phyloP scores from a whole-genome alignment of 92 coral and sea anemone genomes.

The Nematostella vectensis region DNA sequence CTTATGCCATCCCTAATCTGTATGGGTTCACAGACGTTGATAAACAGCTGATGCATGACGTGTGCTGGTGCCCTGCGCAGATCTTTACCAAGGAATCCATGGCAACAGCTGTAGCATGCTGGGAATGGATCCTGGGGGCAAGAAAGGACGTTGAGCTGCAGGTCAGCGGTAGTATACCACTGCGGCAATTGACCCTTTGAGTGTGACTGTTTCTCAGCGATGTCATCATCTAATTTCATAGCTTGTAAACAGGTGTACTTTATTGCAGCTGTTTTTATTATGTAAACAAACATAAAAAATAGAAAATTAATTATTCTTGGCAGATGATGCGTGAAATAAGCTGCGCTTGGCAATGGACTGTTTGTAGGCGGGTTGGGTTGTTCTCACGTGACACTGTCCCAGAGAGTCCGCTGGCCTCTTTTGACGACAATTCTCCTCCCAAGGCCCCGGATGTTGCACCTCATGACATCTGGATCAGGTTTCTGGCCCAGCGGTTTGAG shows the following conservation, averaged over 20 bases:
- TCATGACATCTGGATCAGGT: constrained; percentile 97
- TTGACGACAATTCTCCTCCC: constrained; percentile 79
- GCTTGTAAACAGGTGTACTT: not conserved
- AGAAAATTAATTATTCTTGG: no score
- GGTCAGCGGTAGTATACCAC: constrained; percentile 16
- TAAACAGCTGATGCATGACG: constrained; percentile 53
- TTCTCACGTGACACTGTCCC: constrained; percentile 57
- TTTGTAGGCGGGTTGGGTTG: constrained; percentile 77
- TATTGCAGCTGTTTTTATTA: not conserved
- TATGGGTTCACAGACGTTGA: constrained; percentile 76
- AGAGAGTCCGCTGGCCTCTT: constrained; percentile 81
- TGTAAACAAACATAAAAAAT: no score
- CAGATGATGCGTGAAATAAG: constrained; percentile 84
- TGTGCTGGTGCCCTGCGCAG: constrained; percentile 94
- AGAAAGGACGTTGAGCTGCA: constrained; percentile 87
- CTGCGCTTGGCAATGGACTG: constrained; percentile 99
- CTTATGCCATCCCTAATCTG: no score
- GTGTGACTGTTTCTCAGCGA: not conserved
- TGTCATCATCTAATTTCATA: not conserved
- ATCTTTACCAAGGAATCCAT: constrained; percentile 76
- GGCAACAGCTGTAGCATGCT: constrained; percentile 88
- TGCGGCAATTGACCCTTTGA: no score
- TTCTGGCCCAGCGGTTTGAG: constrained; percentile 83
- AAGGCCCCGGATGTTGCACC: constrained; percentile 81
- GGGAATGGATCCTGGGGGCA: constrained; percentile 97